Evolutionary conservation across 1,140 invertebrate species (phyloP), one percentile per base, ranked within the genome.

Genomic region (Aleiodes sp.): DNA sequence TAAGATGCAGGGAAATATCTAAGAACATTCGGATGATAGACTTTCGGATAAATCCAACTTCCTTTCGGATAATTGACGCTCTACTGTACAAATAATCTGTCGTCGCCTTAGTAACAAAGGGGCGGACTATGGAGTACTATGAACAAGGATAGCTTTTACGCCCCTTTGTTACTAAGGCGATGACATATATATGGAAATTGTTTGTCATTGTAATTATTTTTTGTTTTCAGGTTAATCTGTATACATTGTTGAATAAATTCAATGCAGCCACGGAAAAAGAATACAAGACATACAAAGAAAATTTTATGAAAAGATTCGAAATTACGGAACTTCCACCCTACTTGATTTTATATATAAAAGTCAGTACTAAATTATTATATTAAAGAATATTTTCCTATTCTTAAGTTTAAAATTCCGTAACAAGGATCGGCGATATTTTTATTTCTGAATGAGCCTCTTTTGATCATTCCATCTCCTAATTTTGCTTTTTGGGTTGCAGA

Each of bases 251-350:
- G 35, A 93, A 92, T 43, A 99, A 99, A 86, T 99, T 99, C 81
- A 99, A 99, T 87, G 97, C 98, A 2, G 89, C 94, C 60, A 89
- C 90, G 19, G 97, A 98, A 78, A 99, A 99, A 83, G 98, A 99
- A 83, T 99, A 99, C 82, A 99, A 99, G 87, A 99, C 98, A 0
- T 98, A 99, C 82, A 99, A 99, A 82, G 98, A 99, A 81, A 98
- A 98, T 80, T 97, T 97, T 79, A 88, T 99, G 86, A 99, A 99
- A 81, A 89, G 95, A 76, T 99, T 99, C 87, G 96, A 99, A 87
- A 94, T 99, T 26, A 96, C 94, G 0, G 88, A 92, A 77, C 87
- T 99, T 52, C 98, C 98, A 9, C 96, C 96, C n/a, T 99, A 97
- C 86, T 89, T 99, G 12, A 99, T 99, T 77, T 85, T 99, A 59